Conservation (phyloP, 2,113 vertebrate genomes). For the Forbesichthys papilliferus region DNA sequence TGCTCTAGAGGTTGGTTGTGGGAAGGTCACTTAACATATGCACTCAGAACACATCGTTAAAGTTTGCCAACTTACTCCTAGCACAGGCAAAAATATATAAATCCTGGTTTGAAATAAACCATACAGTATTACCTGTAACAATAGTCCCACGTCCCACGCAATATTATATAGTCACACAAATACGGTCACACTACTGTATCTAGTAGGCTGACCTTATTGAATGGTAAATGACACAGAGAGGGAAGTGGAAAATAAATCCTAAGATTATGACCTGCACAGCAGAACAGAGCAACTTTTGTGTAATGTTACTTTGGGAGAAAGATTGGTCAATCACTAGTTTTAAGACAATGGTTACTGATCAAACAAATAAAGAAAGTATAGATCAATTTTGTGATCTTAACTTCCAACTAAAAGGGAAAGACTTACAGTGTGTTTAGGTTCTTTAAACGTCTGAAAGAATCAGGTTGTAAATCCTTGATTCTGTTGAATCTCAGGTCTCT, state of each 20-base stretch:
- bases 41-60: not conserved
- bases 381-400: not conserved
- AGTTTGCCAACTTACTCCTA: not conserved
- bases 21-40: too few species aligned
- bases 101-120: conserved; percentile 4
- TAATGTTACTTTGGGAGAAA: conserved; percentile 18
- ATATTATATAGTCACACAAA: not conserved
- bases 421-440: conserved; percentile 98
- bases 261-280: conserved; percentile 48
- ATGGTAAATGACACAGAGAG: conserved; percentile 41
- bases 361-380: not conserved
- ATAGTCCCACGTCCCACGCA: not conserved
- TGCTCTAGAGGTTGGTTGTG: too few species aligned
- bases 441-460: conserved; percentile 87
- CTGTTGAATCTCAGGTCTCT: conserved; percentile 98
- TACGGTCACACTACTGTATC: not conserved
- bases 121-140: not conserved
- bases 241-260: conserved; percentile 54
- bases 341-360: conserved; percentile 15
- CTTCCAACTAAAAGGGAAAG: not conserved
- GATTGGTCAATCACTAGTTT: conserved; percentile 27
- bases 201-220: conserved; percentile 37
- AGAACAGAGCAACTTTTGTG: conserved; percentile 20
- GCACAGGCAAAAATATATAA: conserved; percentile 6
- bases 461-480: conserved; percentile 93